Evolutionary conservation across 2,888 invertebrate genomes (phyloP).

Genomic region (Hirtodrosophila confusa): DNA sequence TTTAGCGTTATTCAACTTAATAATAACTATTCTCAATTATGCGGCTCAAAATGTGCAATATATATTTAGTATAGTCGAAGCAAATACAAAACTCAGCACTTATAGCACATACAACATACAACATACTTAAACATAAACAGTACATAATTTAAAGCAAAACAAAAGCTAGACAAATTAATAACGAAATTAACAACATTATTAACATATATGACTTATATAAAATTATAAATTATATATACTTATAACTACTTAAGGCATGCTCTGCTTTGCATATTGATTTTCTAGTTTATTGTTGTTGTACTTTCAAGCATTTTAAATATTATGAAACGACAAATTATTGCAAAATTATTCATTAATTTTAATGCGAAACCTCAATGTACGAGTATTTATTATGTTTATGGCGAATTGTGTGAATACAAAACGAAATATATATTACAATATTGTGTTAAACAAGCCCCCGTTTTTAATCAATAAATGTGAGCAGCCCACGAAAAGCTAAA

Average conservation of each 20-base stretch:
- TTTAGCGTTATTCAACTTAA: constrained; percentile 11
- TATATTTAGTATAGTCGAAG: constrained; percentile 31
- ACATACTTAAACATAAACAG: no score
- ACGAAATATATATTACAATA: constrained; percentile 74
- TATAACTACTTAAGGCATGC: constrained; percentile 40
- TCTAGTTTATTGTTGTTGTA: constrained; percentile 74
- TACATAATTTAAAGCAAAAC: constrained; percentile 7
- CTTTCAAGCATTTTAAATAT: constrained; percentile 55
- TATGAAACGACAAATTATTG: constrained; percentile 38
- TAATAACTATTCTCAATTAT: constrained; percentile 13
- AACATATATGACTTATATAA: constrained; percentile 40
- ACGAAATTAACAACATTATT: constrained; percentile 32
- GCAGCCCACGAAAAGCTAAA: neutral
- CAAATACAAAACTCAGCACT: constrained; percentile 36
- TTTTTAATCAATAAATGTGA: constrained; percentile 51
- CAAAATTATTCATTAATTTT: constrained; percentile 57
- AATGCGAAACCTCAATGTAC: constrained; percentile 52
- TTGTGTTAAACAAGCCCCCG: constrained; percentile 69
- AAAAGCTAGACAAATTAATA: constrained; percentile 47
- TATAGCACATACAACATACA: constrained; percentile 14
- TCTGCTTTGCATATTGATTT: constrained; percentile 60
- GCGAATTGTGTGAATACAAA: constrained; percentile 57
- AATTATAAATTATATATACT: constrained; percentile 19
- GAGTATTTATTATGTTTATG: constrained; percentile 67
- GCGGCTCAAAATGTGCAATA: constrained; percentile 70